Base-by-base conservation (phyloP, 2,888 invertebrate genomes). In the Tinea pellionella region DNA sequence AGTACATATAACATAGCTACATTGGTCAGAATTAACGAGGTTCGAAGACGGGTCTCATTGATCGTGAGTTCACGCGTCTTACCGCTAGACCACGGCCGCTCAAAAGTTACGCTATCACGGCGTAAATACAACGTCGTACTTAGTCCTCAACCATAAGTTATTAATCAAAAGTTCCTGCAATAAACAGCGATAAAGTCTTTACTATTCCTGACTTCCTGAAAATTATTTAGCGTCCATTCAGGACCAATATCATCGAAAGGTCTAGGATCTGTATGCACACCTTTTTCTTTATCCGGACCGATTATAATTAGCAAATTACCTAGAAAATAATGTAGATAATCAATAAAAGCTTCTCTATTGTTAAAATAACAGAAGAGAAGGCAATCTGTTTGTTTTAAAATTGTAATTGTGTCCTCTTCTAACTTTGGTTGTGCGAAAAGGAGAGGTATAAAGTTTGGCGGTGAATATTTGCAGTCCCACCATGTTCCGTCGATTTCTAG, bases 291-390 rank as follows among this genome's bases (percentile, higher is more conserved):
- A 1, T 80, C 88, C 0, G 95, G 94, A 0, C 95, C 95, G 63
- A 95, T 92, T 13, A 96, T 90, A 67, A 96, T 83, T 59, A 96
- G 73, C 62, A 91, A 84, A 41, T 84, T 80, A 30, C 96, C 93
- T 24, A 77, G 69, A 72, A 90, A 93, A 68, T 88, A 72, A 64
- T 88, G 73, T 62, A 95, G 74, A 68, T 95, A 95, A 9, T 91
- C 79, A 11, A 83, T 69, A 74, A 95, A 95, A 18, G 93, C 93
- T 0, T 69, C 65, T 7, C 90, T 88, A 68, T 93, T 90, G 69
- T 95, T 95, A 68, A 95, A 96, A 68, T 95, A 95, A 70, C 94
- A 95, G 73, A 95, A 95, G 57, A 95, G 70, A 59, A 95, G 69
- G 93, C 92, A 61, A 89, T 87, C 75, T 12, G 75, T 65, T 9